Evolutionary conservation across 1,140 invertebrate species (phyloP), one percentile per base, ranked within the genome.

Genomic region (Drosophila truncata): DNA sequence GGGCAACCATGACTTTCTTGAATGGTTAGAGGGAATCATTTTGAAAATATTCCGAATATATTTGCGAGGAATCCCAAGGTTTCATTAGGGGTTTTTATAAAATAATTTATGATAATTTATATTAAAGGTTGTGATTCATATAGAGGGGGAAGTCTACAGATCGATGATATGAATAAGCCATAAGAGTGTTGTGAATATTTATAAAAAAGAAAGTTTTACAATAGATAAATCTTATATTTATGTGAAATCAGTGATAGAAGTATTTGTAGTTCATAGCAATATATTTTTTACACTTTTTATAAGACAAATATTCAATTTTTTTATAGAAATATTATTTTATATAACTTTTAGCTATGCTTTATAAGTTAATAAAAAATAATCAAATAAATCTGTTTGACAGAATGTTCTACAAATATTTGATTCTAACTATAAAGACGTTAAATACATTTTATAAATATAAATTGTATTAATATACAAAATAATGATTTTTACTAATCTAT

Each of bases 21-120:
- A 46, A 7, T 4, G 57, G 11, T 4, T 35, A 14, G 3, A 42
- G 29, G 29, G 11, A 27, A 14, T n/a, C 4, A 25, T 18, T 18
- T 35, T 4, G 29, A 54, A 54, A 55, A 61, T n/a, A 16, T 25
- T 57, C 0, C 1, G 7, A 57, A 57, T 41, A 39, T 41, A n/a
- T 57, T 54, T 11, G 31, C 31, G 2, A 54, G 31, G 31, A 37
- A 54, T 54, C 14, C 31, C 52, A 54, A 62, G 37, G 27, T 64
- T 59, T 16, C 6, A 14, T 18, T 18, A 2, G 11, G 25, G 20
- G 27, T 29, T 52, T 54, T 54, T 7, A 23, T 33, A 35, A 16
- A 55, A 37, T 57, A 37, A 57, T 37, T 37, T 37, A 57, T 57
- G 54, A 37, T 57, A 57, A 57, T 57, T 37, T 37, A n/a, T 57